Evolutionary conservation across 2,888 invertebrate species (phyloP).

Genomic region (Calameuta filiformis): DNA sequence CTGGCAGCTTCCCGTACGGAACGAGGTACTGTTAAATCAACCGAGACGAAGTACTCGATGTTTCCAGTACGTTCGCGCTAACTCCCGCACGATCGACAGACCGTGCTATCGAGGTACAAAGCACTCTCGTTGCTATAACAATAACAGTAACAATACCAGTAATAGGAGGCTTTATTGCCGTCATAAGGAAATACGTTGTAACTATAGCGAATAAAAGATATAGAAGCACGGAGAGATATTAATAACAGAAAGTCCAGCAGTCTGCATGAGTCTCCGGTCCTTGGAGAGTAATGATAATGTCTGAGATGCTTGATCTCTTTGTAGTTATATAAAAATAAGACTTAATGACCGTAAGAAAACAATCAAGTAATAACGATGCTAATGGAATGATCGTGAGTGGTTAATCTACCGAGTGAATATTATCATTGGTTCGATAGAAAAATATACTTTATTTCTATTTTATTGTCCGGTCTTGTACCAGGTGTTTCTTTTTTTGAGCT

Average conservation of each 20-base stretch:
- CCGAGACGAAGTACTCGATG: background rate
- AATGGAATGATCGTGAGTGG: background rate
- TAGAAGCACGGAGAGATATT: background rate
- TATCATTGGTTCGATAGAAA: background rate
- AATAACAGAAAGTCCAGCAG: background rate
- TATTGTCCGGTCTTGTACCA: background rate
- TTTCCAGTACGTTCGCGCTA: background rate
- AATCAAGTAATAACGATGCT: background rate
- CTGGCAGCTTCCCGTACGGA: background rate
- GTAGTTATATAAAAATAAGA: background rate
- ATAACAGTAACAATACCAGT: background rate
- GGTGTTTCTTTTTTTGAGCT: background rate
- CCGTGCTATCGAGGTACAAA: background rate
- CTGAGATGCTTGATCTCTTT: background rate
- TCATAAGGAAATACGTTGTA: background rate
- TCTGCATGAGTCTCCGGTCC: background rate
- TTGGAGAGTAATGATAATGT: background rate
- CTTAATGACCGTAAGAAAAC: background rate
- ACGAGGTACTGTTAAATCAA: background rate
- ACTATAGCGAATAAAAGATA: background rate
- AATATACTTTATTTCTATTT: background rate
- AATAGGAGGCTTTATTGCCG: background rate
- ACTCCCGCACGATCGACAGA: background rate
- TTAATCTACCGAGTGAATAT: background rate
- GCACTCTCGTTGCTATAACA: background rate